A percentile compares a stretch with the other conserved stretches of the same genome.
Evolutionary conservation across 2,113 vertebrate genomes (phyloP).

Genomic region (Campylorhamphus procurvoides): DNA sequence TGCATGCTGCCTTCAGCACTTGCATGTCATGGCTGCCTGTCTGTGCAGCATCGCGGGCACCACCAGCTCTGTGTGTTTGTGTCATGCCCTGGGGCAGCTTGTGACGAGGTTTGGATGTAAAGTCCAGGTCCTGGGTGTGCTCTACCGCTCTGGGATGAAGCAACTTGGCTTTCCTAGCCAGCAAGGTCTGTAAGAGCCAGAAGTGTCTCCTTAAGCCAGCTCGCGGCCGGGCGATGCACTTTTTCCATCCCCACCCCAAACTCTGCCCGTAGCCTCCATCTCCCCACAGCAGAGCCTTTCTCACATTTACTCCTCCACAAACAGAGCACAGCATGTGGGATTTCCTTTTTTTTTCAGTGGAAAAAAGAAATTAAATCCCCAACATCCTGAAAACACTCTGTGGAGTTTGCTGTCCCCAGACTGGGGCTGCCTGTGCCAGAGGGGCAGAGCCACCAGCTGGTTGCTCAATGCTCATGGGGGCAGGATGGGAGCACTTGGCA

Average conservation of each 20-base stretch:
- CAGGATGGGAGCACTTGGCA: background rate
- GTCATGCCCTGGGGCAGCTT: background rate
- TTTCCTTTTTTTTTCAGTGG: background rate
- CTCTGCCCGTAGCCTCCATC: background rate
- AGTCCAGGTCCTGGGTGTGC: background rate
- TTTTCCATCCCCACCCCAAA: constrained; percentile 41
- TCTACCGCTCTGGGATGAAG: background rate
- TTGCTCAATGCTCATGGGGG: background rate
- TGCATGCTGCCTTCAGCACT: background rate
- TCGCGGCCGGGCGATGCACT: background rate
- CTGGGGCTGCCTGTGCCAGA: background rate
- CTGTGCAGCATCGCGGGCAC: background rate
- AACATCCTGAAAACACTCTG: fast-evolving
- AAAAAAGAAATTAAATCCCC: background rate
- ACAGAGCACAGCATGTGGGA: background rate
- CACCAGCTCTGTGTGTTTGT: fast-evolving
- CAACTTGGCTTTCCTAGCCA: background rate
- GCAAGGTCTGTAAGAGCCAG: background rate
- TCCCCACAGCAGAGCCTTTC: background rate
- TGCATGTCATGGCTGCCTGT: fast-evolving
- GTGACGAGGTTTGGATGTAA: background rate
- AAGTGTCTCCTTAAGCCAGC: background rate
- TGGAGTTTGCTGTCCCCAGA: background rate
- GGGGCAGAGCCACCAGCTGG: fast-evolving
- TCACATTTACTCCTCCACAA: background rate